phyloP scores from a whole-genome alignment of 1,140 invertebrate genomes.

The Aphidius ervi region DNA sequence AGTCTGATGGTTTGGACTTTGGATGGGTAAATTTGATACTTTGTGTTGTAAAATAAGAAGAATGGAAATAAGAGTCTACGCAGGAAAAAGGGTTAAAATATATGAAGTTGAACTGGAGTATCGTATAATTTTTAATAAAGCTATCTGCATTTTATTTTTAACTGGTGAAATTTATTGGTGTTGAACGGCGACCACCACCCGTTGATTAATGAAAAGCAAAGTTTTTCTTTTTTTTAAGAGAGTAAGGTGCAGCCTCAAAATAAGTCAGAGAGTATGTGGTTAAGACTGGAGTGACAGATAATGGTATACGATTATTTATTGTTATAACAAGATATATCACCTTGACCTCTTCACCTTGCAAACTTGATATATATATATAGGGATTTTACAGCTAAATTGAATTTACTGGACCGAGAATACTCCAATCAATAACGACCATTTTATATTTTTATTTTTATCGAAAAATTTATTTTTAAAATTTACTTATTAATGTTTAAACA shows the following conservation, averaged over 20 bases:
- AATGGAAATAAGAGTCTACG: too few relatives aligned
- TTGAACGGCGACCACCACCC: slow-evolving; percentile 6
- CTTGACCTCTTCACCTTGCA: background rate
- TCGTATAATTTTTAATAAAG: slow-evolving; percentile 24
- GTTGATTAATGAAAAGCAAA: slow-evolving; percentile 22
- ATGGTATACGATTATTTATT: background rate
- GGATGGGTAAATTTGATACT: too few relatives aligned
- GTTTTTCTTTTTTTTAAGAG: slow-evolving; percentile 8
- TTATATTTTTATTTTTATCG: too few relatives aligned
- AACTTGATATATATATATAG: too few relatives aligned
- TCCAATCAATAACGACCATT: too few relatives aligned
- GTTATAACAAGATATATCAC: background rate
- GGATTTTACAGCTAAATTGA: too few relatives aligned
- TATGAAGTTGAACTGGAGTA: slow-evolving; percentile 11
- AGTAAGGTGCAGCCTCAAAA: background rate
- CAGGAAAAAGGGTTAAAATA: background rate
- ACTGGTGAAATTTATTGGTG: slow-evolving; percentile 18
- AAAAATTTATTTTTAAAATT: too few relatives aligned
- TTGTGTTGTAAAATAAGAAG: too few relatives aligned
- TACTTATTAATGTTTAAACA: too few relatives aligned
- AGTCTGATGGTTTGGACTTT: too few relatives aligned
- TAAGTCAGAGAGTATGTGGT: slow-evolving; percentile 1
- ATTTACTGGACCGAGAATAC: too few relatives aligned
- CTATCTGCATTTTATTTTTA: slow-evolving; percentile 3
- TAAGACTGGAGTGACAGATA: background rate